Evolutionary conservation across 2,888 invertebrate genomes (phyloP), one percentile per base, ranked within the genome.

Genomic region (Philopedon plagiatum): DNA sequence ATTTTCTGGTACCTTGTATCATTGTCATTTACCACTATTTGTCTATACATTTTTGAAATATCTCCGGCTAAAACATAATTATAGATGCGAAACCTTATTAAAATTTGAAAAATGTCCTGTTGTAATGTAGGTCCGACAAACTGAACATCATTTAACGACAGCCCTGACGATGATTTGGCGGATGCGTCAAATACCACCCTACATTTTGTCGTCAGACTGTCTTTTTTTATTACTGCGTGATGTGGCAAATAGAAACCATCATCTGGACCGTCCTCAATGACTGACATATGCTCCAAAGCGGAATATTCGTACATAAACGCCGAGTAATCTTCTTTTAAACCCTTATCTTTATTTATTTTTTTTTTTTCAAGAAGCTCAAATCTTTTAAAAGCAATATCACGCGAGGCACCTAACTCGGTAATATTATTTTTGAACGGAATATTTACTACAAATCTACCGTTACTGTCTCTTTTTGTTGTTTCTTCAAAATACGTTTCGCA

Each of bases 131-230:
- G 76, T 7, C 80, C 78, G 5, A 57, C 57, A 15, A 73, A 39
- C 13, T 68, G 73, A 8, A 58, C 66, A 41, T 56, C 56, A 58
- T 66, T 66, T 23, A 64, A 13, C n/a, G 64, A 64, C 75, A 76
- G 21, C 74, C 37, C 13, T 39, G 51, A 58, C 23, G 62, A 32
- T n/a, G 77, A 70, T 37, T 63, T 66, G 2, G 69, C 61, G 2
- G 79, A 79, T 13, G 72, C 74, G 62, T 79, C 74, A 58, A 79
- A 79, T 5, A 79, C 78, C 0, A 78, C 77, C 8, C 79, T 56
- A n/a, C 29, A 56, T 21, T 61, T 61, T 9, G 61, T 61, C 3
- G 61, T 61, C 13, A 23, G 19, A n/a, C 44, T 44, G 2, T 21
- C 11, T n/a, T 61, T 7, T 44, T 61, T 61, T 9, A 61, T 44